These are phyloP conservation scores for Neria commutata DNA, from an alignment of 2,888 invertebrate genomes.

Conservation along the genomic window DNA sequence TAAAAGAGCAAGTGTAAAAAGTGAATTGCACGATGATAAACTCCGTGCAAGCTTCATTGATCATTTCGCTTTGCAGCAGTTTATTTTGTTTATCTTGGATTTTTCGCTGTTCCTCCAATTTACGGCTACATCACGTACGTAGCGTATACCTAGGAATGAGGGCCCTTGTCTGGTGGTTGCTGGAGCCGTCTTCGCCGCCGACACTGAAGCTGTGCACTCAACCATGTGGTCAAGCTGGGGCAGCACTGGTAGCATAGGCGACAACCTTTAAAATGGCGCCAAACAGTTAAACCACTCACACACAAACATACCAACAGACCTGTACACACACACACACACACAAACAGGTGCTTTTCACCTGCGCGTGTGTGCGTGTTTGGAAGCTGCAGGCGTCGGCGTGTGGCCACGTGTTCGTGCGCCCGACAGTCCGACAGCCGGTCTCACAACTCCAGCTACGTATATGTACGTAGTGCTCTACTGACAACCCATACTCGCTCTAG, in stretches of 20 bases:
- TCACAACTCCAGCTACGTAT: constrained; percentile 11
- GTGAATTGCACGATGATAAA: constrained; percentile 24
- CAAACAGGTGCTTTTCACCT: constrained; percentile 33
- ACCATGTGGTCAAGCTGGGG: constrained; percentile 39
- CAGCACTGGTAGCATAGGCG: constrained; percentile 38
- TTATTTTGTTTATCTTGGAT: constrained; percentile 23
- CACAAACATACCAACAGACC: constrained; percentile 4
- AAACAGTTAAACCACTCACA: constrained; percentile 6
- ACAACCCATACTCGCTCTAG: constrained; percentile 33
- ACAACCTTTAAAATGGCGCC: constrained; percentile 45
- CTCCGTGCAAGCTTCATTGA: constrained; percentile 25
- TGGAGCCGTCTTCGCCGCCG: constrained; percentile 9
- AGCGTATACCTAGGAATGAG: no score
- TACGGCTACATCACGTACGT: background rate
- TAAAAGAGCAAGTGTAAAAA: background rate
- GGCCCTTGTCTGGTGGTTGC: background rate
- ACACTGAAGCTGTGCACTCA: constrained; percentile 35
- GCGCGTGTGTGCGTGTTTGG: constrained; percentile 27
- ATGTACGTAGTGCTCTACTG: background rate
- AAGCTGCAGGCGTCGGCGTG: background rate
- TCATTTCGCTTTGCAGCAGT: constrained; percentile 23
- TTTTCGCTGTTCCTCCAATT: background rate
- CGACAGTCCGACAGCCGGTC: constrained; percentile 26
- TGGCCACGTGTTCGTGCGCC: background rate
- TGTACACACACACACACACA: background rate